Evolutionary conservation across 2,797 vertebrate species (phyloP), one percentile per base, ranked within the genome.

Genomic region (Gastrophryne carolinensis): DNA sequence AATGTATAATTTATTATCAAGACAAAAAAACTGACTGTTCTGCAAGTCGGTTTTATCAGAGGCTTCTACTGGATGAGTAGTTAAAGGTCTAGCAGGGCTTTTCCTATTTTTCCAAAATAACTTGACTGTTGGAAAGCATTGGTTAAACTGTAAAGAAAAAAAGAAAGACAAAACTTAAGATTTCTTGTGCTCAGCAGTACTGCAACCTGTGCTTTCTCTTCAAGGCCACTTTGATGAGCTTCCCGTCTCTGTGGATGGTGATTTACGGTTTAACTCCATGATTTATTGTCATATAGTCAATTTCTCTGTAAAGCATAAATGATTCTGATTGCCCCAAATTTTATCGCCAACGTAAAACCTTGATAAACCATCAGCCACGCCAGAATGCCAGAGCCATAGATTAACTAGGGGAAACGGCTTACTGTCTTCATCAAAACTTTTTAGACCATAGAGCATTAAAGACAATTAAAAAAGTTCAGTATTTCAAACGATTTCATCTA

Each of bases 311-410:
- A 67, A 52, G 76, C 53, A 81, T 49, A 77, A 77, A 72, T 77
- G 75, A 77, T 24, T 30, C 35, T 39, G 47, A 56, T 78, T 70
- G 58, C 24, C 73, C 47, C 44, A 77, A 72, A 75, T 80, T 73
- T 70, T 71, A 66, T 58, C 75, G 68, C 77, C 81, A 80, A 72
- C 73, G 29, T 52, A 52, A 82, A 82, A 81, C 72, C 75, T 71
- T 79, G 44, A 79, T 79, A 67, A 84, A 85, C 69, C 58, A 76
- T 69, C 57, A 76, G 49, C 73, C 15, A 15, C 9, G 54, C 54
- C 32, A 23, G 44, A 30, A 41, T 41, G 56, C 7, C 60, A 68
- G 67, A 53, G 56, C 39, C 53, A 24, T 29, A 67, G 64, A 72
- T 74, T 56, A 74, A 57, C 53, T 37, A 44, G 19, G 29, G 29